Conservation (phyloP, 1,140 invertebrate genomes). For the Brachystomella parvula region DNA sequence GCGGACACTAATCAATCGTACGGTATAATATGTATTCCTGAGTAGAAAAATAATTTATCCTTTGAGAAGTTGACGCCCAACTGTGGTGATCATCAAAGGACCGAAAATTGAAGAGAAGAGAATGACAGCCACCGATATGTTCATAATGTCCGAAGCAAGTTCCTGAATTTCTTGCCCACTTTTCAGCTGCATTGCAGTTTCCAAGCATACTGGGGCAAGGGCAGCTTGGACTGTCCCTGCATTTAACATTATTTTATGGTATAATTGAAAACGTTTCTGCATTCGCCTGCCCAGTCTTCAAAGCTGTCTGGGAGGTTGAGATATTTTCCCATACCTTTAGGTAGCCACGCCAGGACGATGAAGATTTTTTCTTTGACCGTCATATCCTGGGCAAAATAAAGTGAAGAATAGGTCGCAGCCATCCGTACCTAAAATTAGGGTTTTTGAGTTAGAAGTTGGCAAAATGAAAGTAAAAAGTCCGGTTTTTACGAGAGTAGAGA, state of each 20-base stretch:
- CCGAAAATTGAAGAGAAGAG: constrained; percentile 17
- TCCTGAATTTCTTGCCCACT: not conserved
- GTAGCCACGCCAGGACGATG: constrained; percentile 28
- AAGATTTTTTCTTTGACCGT: constrained; percentile 24
- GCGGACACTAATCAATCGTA: no score
- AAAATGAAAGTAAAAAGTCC: not conserved
- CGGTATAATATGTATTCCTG: not conserved
- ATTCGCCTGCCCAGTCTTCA: no score
- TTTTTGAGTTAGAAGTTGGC: not conserved
- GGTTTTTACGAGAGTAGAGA: not conserved
- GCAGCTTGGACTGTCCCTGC: constrained; percentile 34
- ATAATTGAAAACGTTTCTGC: not conserved
- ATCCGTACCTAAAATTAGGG: constrained; percentile 1
- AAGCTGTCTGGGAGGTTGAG: no score
- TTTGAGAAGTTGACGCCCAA: not conserved
- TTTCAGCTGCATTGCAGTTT: constrained; percentile 18
- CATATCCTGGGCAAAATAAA: not conserved
- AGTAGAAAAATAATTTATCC: not conserved
- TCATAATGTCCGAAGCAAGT: constrained; percentile 20
- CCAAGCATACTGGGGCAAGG: constrained; percentile 27
- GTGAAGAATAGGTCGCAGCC: not conserved
- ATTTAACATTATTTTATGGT: not conserved
- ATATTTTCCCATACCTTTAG: constrained; percentile 21
- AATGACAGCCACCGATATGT: constrained; percentile 9
- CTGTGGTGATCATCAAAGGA: not conserved